Evolutionary conservation across 2,888 invertebrate genomes (phyloP), one percentile per base, ranked within the genome.

Genomic region (Hirtodrosophila trivittata): DNA sequence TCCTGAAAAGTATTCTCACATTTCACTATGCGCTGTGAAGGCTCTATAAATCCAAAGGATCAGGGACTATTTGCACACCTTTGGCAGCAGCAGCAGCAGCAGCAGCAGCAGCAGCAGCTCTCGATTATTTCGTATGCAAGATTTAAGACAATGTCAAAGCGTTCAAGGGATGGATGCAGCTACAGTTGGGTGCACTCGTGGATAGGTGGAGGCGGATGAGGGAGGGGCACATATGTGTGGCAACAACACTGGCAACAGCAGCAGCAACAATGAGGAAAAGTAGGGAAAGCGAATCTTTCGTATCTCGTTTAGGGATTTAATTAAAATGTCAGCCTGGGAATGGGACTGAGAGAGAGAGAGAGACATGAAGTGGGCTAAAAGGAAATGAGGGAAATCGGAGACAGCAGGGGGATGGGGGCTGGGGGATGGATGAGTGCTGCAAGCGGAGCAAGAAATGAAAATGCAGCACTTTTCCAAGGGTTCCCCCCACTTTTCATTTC

Each of bases 221-320:
- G 5, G 9, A 32, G n/a, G 5, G 9, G 5, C 5, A 10, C 3
- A 32, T 32, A 32, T 5, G 10, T 32, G 10, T 9, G n/a, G 13
- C 35, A 35, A 35, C 35, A 35, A 35, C 35, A 35, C 2, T 13
- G 8, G 7, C 35, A 14, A 13, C 25, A 33, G 32, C 25, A 21
- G 38, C 18, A 18, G 25, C 7, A 9, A 42, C 12, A 42, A 33
- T 42, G 26, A 14, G 10, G 35, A 30, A 21, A 16, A 37, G 37
- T 13, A 16, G 57, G 59, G 52, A 32, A 46, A 59, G 45, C 26
- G 47, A 35, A 54, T 37, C 60, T 64, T 25, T 38, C 26, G 33
- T 47, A 28, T 28, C 52, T 54, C 43, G 50, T 66, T 66, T 63
- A 52, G 63, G 66, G 64, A 58, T 66, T 66, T 66, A 66, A 66